phyloP scores from a whole-genome alignment of 2,113 vertebrate genomes.

The Anguilla japonica region DNA sequence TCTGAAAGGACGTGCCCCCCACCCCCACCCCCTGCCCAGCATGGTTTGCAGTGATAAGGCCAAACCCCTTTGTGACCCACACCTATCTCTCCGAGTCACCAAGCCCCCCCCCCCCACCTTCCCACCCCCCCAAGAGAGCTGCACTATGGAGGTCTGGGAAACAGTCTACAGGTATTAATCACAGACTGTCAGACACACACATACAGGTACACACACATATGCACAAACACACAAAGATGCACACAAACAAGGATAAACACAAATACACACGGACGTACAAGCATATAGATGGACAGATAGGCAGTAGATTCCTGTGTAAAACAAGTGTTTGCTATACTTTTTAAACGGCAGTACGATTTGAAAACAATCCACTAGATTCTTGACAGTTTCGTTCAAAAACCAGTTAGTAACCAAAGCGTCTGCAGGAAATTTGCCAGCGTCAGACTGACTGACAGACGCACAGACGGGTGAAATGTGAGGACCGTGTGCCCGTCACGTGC shows the following conservation, averaged over 20 bases:
- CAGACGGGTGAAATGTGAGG: no score
- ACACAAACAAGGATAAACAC: background rate
- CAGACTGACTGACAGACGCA: no score
- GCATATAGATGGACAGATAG: background rate
- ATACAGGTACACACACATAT: background rate
- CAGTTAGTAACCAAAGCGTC: no score
- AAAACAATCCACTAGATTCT: no score
- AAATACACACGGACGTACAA: background rate
- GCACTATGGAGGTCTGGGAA: background rate
- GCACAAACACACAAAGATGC: background rate
- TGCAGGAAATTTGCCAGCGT: no score
- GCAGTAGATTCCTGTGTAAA: background rate
- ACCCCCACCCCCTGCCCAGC: constrained; percentile 17
- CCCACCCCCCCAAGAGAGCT: no score
- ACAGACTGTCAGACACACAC: background rate
- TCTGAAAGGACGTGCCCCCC: background rate
- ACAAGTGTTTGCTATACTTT: no score
- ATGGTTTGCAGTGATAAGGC: constrained; percentile 30
- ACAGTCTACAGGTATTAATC: constrained; percentile 2
- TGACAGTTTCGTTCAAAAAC: no score
- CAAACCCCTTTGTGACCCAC: constrained; percentile 31
- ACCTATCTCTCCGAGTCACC: constrained; percentile 16
- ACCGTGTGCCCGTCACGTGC: no score
- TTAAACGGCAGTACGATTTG: no score
- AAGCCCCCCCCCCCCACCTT: background rate